A percentile compares a stretch with the other conserved stretches of the same genome.
phyloP scores from a whole-genome alignment of 2,113 vertebrate species.

The Anolis sagrei region DNA sequence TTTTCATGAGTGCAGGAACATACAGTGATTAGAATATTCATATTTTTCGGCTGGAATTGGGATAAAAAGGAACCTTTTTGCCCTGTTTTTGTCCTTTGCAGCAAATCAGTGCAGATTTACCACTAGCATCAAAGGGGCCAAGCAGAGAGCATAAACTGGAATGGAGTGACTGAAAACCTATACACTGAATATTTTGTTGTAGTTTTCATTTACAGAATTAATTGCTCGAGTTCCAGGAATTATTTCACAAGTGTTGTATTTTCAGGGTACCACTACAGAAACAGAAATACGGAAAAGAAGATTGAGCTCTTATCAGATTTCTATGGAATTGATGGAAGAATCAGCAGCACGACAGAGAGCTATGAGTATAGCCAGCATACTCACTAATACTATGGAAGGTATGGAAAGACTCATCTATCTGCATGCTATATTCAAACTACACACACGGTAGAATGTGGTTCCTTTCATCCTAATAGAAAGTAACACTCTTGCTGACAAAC shows the following conservation, averaged over 20 bases:
- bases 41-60: no score
- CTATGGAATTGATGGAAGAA: slow-evolving; percentile 86
- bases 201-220: not conserved
- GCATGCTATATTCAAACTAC: slow-evolving; percentile 13
- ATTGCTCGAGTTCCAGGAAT: not conserved
- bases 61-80: no score
- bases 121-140: not conserved
- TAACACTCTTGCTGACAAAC: not conserved
- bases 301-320: slow-evolving; percentile 84
- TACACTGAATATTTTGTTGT: not conserved
- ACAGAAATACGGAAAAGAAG: slow-evolving; percentile 85
- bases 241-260: slow-evolving; percentile 65
- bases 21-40: no score
- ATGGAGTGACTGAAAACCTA: not conserved
- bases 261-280: slow-evolving; percentile 88
- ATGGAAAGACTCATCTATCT: slow-evolving; percentile 40
- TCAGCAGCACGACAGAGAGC: slow-evolving; percentile 87
- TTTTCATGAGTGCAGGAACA: no score
- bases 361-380: slow-evolving; percentile 91
- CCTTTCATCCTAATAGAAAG: slow-evolving; percentile 17
- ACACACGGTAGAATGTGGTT: not conserved
- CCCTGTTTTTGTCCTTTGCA: no score
- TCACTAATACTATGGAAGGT: slow-evolving; percentile 97
- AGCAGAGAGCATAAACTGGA: not conserved
- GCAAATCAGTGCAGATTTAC: no score